Base-by-base conservation (phyloP, 2,888 invertebrate genomes). In the Chrysina gloriosa region DNA sequence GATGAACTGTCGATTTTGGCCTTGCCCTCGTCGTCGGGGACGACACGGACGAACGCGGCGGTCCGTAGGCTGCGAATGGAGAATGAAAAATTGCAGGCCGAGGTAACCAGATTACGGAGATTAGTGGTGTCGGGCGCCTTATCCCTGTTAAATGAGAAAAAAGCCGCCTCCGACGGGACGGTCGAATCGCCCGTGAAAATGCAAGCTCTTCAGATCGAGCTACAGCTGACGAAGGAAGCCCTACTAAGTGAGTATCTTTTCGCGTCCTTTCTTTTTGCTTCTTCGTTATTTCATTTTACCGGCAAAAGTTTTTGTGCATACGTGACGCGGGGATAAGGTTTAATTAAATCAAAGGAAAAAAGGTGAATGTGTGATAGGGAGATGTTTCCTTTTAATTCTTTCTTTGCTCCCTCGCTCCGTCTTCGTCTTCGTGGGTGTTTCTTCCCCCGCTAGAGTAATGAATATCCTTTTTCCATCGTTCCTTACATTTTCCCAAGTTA, bases 221-320 rank as follows among this genome's bases (percentile, higher is more conserved):
- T 94, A 68, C 88, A 91, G 69, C 87, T 93, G 70, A 92, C 93
- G 16, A 90, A 92, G 81, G 94, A 94, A 83, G 92, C 93, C 50
- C 86, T 94, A 68, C 78, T 82, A 47, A 81, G 82, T 76, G 84
- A 85, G 78, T n/a, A 25, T 45, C 2, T 29, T 71, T n/a, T n/a
- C n/a, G n/a, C n/a, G n/a, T n/a, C n/a, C n/a, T n/a, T n/a, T n/a
- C n/a, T n/a, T 14, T 16, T 14, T 3, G 31, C n/a, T 31, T 31
- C 2, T 31, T 31, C n/a, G 4, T 31, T 9, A 4, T 31, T 31
- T 3, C 1, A 31, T 1, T 31, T 31, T n/a, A 3, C 2, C 31
- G 1, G n/a, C 7, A 4, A 2, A 31, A 31, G n/a, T n/a, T n/a
- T n/a, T n/a, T n/a, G n/a, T n/a, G n/a, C n/a, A n/a, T n/a, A n/a